Percentiles rank a stretch among this genome's conserved stretches.
phyloP scores from a whole-genome alignment of 1,140 invertebrate species.

The Aporrectodea caliginosa region DNA sequence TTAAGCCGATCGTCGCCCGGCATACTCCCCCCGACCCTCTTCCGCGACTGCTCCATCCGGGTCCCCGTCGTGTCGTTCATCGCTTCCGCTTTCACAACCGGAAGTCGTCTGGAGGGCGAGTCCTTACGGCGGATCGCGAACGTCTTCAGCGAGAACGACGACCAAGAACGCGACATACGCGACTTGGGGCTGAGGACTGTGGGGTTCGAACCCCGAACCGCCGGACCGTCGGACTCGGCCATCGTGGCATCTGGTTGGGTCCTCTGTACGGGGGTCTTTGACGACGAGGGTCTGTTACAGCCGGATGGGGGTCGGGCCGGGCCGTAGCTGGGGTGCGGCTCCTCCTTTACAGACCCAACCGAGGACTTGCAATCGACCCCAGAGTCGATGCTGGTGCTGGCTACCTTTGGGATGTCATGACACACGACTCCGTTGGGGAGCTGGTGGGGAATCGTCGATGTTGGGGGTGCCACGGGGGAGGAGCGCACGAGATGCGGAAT shows the following conservation, averaged over 20 bases:
- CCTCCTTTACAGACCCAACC: too few relatives aligned
- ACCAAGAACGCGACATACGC: background rate
- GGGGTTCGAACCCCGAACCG: too few relatives aligned
- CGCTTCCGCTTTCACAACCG: too few relatives aligned
- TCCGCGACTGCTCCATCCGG: slow-evolving; percentile 1
- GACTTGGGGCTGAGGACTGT: too few relatives aligned
- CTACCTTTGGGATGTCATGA: too few relatives aligned
- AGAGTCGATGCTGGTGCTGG: background rate
- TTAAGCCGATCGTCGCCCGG: background rate
- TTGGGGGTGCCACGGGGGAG: background rate
- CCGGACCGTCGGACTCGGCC: too few relatives aligned
- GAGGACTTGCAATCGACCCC: background rate
- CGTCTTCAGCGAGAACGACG: background rate
- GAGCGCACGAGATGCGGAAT: background rate
- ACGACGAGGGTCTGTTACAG: too few relatives aligned
- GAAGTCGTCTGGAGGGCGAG: background rate
- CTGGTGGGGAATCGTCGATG: background rate
- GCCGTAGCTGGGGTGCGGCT: too few relatives aligned
- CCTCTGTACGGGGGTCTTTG: too few relatives aligned
- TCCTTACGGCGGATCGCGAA: background rate
- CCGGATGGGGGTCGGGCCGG: too few relatives aligned
- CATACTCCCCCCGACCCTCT: background rate
- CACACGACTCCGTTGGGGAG: too few relatives aligned
- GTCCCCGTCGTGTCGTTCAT: background rate
- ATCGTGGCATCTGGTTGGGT: too few relatives aligned